Base-by-base conservation (phyloP, 1,140 invertebrate species). In the Drusus annulatus region DNA sequence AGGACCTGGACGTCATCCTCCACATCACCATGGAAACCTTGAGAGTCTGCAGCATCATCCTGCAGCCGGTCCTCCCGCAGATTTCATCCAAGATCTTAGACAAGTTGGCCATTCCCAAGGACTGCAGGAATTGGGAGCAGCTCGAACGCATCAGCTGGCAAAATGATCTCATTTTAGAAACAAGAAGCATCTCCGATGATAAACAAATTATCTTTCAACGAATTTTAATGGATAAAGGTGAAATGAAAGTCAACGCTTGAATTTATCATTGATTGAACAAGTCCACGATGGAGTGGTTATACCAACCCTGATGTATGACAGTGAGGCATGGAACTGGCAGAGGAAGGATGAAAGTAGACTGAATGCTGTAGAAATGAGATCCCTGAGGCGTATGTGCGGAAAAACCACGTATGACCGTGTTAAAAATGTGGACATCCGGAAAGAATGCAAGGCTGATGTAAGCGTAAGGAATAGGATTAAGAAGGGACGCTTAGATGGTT, bases 31-130 rank as follows among this genome's bases (percentile, higher is more conserved):
- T 99, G 86, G 98, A 99, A 90, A 93, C 93, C 1, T 86, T 97
- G 21, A 91, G 97, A 85, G 92, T 97, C 28, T 92, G 92, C 84
- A 93, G 92, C 23, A 93, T 98, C 77, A 90, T 96, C 21, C 87
- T 98, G 21, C 93, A 94, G 84, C 98, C 98, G 1, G 92, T 99
- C 31, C 91, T 97, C 69, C 98, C 98, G 13, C 90, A 90, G 63
- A 85, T 98, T 78, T 87, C 93, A 0, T 85, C 85, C 15, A 91
- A 89, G 81, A 87, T 98, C 74, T 88, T 95, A 71, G 91, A 94
- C 86, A 94, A 93, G 88, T 86, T 96, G 17, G 89, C 89, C 80
- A 89, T 95, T 17, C 88, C 89, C 2, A 45, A 52, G 8, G 76
- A 88, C 51, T 84, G 88, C 80, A 89, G 93, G 80, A 86, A 58